Evolutionary conservation across 2,113 vertebrate species (phyloP).

Genomic region (Sinocyclocheilus rhinocerous): DNA sequence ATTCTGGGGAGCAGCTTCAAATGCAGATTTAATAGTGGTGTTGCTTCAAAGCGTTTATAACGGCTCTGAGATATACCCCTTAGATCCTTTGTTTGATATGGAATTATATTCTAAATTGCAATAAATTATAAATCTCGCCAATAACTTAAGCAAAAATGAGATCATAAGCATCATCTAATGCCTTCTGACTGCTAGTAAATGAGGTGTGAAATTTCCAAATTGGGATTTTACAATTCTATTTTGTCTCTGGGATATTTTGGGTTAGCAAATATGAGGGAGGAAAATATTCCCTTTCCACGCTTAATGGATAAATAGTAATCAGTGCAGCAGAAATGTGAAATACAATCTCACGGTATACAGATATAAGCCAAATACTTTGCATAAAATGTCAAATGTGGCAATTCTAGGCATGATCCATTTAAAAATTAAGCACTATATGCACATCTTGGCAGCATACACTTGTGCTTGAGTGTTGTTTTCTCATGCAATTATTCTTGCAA

Average conservation of each 20-base stretch:
- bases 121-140: not conserved
- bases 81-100: conserved; percentile 24
- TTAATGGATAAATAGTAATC: conserved; percentile 19
- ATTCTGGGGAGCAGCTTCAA: conserved; percentile 8
- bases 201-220: conserved; percentile 39
- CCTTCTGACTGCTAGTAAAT: conserved; percentile 35
- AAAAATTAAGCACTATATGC: not conserved
- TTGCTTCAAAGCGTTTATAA: not conserved
- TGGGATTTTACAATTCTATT: conserved; percentile 41
- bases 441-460: not conserved
- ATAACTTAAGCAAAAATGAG: conserved; percentile 3
- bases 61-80: not conserved
- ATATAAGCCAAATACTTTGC: conserved; percentile 6
- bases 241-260: conserved; percentile 25
- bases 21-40: conserved; percentile 26
- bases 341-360: not conserved
- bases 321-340: conserved; percentile 13
- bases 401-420: not conserved
- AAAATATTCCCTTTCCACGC: conserved; percentile 2
- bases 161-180: not conserved
- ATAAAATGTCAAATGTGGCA: conserved; percentile 2
- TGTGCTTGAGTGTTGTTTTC: conserved; percentile 15
- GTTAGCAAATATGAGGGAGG: conserved; percentile 30
- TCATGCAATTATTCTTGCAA: not conserved
- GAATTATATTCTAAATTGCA: not conserved